Evolutionary conservation across 2,888 invertebrate genomes (phyloP), one percentile per base, ranked within the genome.

Genomic region (Rhodophaea formosa): DNA sequence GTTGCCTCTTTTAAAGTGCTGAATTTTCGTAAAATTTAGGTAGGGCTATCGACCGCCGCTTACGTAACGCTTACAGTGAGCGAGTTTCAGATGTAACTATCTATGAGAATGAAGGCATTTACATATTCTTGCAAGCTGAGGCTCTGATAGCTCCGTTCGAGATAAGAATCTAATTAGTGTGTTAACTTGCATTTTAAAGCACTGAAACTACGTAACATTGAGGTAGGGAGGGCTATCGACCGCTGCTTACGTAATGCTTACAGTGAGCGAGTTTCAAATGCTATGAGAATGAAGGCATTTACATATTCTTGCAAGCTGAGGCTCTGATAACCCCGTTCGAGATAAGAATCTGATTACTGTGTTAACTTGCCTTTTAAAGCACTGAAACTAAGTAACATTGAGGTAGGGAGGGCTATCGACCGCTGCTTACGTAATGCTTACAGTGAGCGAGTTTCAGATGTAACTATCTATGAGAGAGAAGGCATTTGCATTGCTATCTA

Each of bases 151-250:
- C n/a, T n/a, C n/a, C n/a, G n/a, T n/a, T n/a, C n/a, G n/a, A n/a
- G n/a, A n/a, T n/a, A n/a, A n/a, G n/a, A n/a, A n/a, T n/a, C n/a
- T n/a, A n/a, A n/a, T n/a, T n/a, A n/a, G n/a, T n/a, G n/a, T n/a
- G n/a, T n/a, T n/a, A n/a, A n/a, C n/a, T n/a, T n/a, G 8, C 7
- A n/a, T 30, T 30, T 49, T 30, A 8, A 30, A 30, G 47, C 30
- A 15, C 14, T 30, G 30, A n/a, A n/a, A n/a, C n/a, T 49, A 14
- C 14, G 8, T 30, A 49, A 15, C 14, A 49, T 52, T 52, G 35
- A 51, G 32, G 17, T 44, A 51, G 32, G n/a, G n/a, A n/a, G n/a
- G n/a, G n/a, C n/a, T 65, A 65, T 65, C 65, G 65, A 65, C 62
- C 65, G 58, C n/a, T 53, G 23, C 53, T 64, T 62, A 59, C 56